Conservation (phyloP, 2,797 vertebrate species). For the Gambusia yucatana region DNA sequence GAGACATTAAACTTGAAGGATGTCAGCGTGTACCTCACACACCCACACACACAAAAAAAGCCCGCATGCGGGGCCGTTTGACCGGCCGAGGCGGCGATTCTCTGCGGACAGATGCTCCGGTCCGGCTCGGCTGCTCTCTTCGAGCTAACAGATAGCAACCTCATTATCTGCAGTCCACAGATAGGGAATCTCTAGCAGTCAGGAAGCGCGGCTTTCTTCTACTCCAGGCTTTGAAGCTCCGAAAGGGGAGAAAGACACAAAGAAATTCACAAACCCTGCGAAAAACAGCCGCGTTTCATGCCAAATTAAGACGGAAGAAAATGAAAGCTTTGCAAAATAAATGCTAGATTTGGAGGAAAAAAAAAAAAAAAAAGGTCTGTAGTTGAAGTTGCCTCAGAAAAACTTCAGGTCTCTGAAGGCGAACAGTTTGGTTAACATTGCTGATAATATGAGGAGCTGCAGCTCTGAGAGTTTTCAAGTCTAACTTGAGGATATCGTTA, state of each 20-base stretch:
- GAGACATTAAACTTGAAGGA: slow-evolving; percentile 76
- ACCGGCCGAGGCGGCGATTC: slow-evolving; percentile 53
- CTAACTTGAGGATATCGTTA: too few relatives aligned
- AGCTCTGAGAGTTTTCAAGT: too few relatives aligned
- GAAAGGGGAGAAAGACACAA: slow-evolving; percentile 41
- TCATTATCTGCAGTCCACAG: slow-evolving; percentile 73
- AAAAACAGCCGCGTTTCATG: slow-evolving; percentile 35
- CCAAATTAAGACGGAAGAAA: slow-evolving; percentile 31
- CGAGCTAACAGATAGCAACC: slow-evolving; percentile 59
- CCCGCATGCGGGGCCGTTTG: slow-evolving; percentile 33
- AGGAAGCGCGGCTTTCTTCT: slow-evolving; percentile 56
- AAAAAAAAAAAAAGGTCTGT: neutral
- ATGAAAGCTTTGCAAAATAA: neutral
- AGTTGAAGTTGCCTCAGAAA: neutral
- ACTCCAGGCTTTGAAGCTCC: slow-evolving; percentile 50
- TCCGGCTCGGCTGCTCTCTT: slow-evolving; percentile 50
- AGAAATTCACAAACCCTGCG: slow-evolving; percentile 39
- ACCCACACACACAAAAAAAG: neutral
- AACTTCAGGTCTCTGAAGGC: slow-evolving; percentile 1
- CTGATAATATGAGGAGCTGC: too few relatives aligned
- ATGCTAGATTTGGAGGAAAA: neutral
- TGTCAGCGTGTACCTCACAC: slow-evolving; percentile 57
- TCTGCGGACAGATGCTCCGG: slow-evolving; percentile 43
- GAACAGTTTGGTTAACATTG: neutral
- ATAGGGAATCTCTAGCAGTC: slow-evolving; percentile 52